Conservation (phyloP, 2,797 vertebrate species). For the Liasis olivaceus region DNA sequence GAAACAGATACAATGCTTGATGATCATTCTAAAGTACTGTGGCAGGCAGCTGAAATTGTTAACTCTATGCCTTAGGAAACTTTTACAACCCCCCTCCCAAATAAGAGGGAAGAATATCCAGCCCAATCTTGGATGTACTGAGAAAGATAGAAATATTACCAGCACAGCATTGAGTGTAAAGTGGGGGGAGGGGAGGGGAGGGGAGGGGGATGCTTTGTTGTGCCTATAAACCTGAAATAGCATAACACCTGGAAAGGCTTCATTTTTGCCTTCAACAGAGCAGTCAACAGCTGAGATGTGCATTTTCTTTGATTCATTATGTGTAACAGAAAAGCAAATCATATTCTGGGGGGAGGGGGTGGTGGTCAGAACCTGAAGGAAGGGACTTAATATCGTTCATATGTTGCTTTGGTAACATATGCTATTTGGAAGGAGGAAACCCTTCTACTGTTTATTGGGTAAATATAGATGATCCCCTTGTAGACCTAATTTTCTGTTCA, state of each 20-base stretch:
- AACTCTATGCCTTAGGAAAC: neutral
- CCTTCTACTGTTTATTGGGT: conserved; percentile 45
- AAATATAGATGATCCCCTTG: conserved; percentile 55
- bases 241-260: neutral
- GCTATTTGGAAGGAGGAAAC: neutral
- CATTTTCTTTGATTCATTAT: neutral
- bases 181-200: neutral
- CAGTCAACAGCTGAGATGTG: neutral
- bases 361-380: neutral
- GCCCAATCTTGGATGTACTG: neutral
- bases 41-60: neutral
- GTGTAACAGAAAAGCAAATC: neutral
- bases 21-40: neutral
- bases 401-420: conserved; percentile 35
- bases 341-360: neutral
- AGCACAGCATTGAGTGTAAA: neutral
- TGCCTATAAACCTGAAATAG: neutral
- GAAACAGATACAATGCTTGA: neutral
- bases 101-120: neutral
- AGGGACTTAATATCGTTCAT: neutral
- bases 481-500: conserved; percentile 7
- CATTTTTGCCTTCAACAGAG: neutral
- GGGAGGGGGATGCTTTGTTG: neutral
- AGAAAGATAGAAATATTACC: neutral
- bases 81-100: neutral